Percentiles rank a stretch among this genome's conserved stretches.
Evolutionary conservation across 2,113 vertebrate genomes (phyloP).

Genomic region (Campylorhamphus procurvoides): DNA sequence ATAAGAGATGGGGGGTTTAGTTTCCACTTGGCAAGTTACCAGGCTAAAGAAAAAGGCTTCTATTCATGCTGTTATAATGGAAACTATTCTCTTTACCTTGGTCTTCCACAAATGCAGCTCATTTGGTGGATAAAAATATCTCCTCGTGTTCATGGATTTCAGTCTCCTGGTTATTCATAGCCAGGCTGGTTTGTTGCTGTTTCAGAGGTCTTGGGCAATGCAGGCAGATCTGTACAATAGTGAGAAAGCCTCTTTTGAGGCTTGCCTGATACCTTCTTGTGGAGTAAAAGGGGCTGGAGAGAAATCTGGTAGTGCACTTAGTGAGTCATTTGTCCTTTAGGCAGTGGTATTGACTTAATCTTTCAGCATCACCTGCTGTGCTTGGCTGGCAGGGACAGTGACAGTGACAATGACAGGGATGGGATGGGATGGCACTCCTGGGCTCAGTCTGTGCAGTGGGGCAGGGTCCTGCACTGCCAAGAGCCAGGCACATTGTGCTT

Average conservation of each 20-base stretch:
- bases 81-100: conserved; percentile 52
- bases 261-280: not conserved
- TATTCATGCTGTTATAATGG: conserved; percentile 47
- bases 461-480: not conserved
- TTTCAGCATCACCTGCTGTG: not conserved
- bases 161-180: conserved; percentile 16
- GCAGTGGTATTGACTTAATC: not conserved
- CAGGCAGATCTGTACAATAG: not conserved
- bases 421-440: not conserved
- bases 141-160: not conserved
- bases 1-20: conserved; percentile 10
- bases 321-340: not conserved
- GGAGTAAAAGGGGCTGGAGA: not conserved
- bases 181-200: not conserved
- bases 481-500: not conserved
- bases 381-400: not conserved
- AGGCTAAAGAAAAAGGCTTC: conserved; percentile 37
- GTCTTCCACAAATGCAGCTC: conserved; percentile 15
- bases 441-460: not conserved
- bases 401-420: too few species aligned
- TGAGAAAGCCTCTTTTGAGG: not conserved
- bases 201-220: not conserved
- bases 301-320: not conserved
- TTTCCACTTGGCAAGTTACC: conserved; percentile 47
- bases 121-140: conserved; percentile 37